These are phyloP conservation scores for Scaptodrosophila lebanonensis DNA, from an alignment of 1,140 invertebrate genomes.

Conservation along the genomic window DNA sequence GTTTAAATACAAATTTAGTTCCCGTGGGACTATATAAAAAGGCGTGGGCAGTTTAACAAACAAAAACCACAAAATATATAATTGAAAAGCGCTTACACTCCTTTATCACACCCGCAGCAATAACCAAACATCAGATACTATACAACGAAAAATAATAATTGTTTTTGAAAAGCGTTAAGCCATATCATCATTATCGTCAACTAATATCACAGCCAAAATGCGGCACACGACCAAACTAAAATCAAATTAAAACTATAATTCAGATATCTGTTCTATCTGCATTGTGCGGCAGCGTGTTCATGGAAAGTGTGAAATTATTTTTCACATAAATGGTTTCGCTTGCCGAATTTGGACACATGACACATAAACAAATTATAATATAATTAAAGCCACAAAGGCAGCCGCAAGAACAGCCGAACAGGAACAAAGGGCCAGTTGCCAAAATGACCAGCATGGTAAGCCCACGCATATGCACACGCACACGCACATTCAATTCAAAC, in stretches of 20 bases:
- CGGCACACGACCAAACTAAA: slow-evolving; percentile 43
- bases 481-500: too few species aligned
- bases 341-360: slow-evolving; percentile 43
- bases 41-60: slow-evolving; percentile 26
- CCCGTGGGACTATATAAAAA: slow-evolving; percentile 32
- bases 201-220: slow-evolving; percentile 40
- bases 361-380: slow-evolving; percentile 69
- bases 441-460: slow-evolving; percentile 40
- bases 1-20: slow-evolving; percentile 41
- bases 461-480: slow-evolving; percentile 3
- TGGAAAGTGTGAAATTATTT: slow-evolving; percentile 69
- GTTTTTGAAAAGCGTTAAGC: slow-evolving; percentile 62
- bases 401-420: not conserved
- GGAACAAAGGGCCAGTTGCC: not conserved
- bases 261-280: slow-evolving; percentile 11
- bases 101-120: too few species aligned
- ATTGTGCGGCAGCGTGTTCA: slow-evolving; percentile 6
- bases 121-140: too few species aligned
- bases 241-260: not conserved
- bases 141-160: too few species aligned
- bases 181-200: slow-evolving; percentile 63
- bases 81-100: too few species aligned
- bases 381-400: slow-evolving; percentile 49
- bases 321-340: slow-evolving; percentile 56
- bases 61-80: slow-evolving; percentile 16